Evolutionary conservation across 1,140 invertebrate genomes (phyloP), one percentile per base, ranked within the genome.

Genomic region (Drosophila tristis): DNA sequence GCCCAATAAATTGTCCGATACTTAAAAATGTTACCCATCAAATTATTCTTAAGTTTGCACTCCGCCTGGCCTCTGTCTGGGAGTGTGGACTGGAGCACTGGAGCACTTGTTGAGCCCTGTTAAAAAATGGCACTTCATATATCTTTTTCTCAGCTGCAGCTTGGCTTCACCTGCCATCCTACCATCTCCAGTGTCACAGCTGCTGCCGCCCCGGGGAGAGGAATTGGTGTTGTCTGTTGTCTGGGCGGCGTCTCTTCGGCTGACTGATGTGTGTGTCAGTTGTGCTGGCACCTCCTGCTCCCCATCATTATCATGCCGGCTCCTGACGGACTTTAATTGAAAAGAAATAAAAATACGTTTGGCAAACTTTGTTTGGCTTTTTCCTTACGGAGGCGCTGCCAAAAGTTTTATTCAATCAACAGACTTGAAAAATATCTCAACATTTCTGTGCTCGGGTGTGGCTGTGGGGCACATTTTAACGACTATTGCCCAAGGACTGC

Each of bases 51-150:
- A 68, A 75, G 73, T 61, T 60, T 61, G 53, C 63, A 45, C 55
- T 90, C 54, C 13, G 50, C 50, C 50, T 55, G 11, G 49, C 54
- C 45, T 56, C 44, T 25, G 31, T 23, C 60, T 13, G 6, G n/a
- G 31, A 35, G 35, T 31, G 23, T 0, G 4, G 35, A 23, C 29
- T 13, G 65, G 50, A 1, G 4, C 35, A 23, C 29, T 15, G 65
- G 50, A 20, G 45, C 74, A 86, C 74, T 78, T 85, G 81, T 85
- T 87, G 74, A 66, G 50, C 60, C 20, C 48, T 35, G 53, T 44
- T 76, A 73, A 87, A 65, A 89, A 89, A 87, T 87, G 84, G 49
- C 78, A 68, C 59, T 76, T 63, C 75, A 82, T 87, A 82, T 79
- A 76, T 87, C 66, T 87, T 65, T 11, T 16, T 26, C 15, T 25